Base-by-base conservation (phyloP, 2,888 invertebrate species). In the Ichneumoninae sp. region DNA sequence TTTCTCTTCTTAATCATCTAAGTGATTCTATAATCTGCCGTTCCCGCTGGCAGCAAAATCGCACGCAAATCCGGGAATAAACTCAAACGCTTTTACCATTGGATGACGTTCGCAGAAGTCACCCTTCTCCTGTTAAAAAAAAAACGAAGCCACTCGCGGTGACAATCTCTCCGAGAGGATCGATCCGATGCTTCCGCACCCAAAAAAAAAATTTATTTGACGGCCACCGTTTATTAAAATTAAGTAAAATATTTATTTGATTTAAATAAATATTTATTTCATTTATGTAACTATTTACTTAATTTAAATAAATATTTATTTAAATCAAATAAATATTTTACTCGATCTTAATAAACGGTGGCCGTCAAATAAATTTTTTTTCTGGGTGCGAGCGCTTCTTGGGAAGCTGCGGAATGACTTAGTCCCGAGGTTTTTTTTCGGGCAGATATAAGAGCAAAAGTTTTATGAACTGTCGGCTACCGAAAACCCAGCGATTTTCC, bases 1-100 rank as follows among this genome's bases (percentile, higher is more conserved):
- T 93, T 93, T 92, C 52, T n/a, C 69, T 91, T 91, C 93, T 93
- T 93, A 93, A 93, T 93, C 93, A 92, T 93, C 93, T 93, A 92
- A 93, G 93, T 93, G 93, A 93, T 93, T 93, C 90, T 89, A 90
- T 92, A 92, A 92, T 91, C 92, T 89, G 87, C 30, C 44, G 16
- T 75, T 60, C 47, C 13, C 33, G 22, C 16, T 30, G 22, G 47
- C 26, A 30, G 30, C 26, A 44, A 54, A 70, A 82, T 65, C 90
- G 90, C 87, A 87, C 82, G 89, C 85, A 89, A 91, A 92, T 92
- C 90, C 89, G 90, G 88, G 89, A 10, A 90, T 90, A 89, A 91
- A 90, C 87, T 1, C 86, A 89, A 89, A 68, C 33, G 33, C 33
- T 40, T 8, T 52, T 30, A 6, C 16, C 30, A 62, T n/a, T 30